These are phyloP conservation scores for Proales similis DNA, from an alignment of 1,140 invertebrate species.

Conservation along the genomic window DNA sequence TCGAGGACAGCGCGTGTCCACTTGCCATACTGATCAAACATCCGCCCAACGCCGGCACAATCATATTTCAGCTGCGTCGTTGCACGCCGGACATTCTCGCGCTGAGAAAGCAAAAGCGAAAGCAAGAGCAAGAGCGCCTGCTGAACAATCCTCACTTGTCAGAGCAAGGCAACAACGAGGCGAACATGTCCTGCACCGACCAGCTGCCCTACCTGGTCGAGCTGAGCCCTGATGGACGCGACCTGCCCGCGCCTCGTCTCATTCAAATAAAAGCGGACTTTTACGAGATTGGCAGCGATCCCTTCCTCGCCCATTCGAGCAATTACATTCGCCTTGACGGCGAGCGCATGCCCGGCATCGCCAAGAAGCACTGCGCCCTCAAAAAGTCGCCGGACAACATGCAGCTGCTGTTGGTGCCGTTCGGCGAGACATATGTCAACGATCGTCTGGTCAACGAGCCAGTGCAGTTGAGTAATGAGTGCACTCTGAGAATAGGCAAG, in stretches of 20 bases:
- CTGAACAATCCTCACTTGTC: constrained; percentile 39
- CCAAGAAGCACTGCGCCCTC: constrained; percentile 84
- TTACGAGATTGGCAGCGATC: constrained; percentile 38
- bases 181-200: constrained; percentile 41
- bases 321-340: constrained; percentile 39
- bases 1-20: constrained; percentile 94
- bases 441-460: constrained; percentile 82
- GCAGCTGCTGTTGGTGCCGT: constrained; percentile 80
- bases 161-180: constrained; percentile 1
- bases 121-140: constrained; percentile 44
- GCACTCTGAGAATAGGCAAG: constrained; percentile 61
- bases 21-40: constrained; percentile 66
- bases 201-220: constrained; percentile 49
- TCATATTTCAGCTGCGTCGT: constrained; percentile 73
- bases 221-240: constrained; percentile 43
- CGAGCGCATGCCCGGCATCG: constrained; percentile 58
- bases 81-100: constrained; percentile 7
- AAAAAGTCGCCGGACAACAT: constrained; percentile 81
- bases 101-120: constrained; percentile 47
- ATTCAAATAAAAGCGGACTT: constrained; percentile 49
- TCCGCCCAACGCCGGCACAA: constrained; percentile 56
- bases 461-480: constrained; percentile 69
- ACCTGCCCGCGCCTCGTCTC: constrained; percentile 60
- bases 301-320: constrained; percentile 12
- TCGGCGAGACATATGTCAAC: constrained; percentile 86